Evolutionary conservation across 2,888 invertebrate genomes (phyloP).

Genomic region (Orthonychiurus folsomi): DNA sequence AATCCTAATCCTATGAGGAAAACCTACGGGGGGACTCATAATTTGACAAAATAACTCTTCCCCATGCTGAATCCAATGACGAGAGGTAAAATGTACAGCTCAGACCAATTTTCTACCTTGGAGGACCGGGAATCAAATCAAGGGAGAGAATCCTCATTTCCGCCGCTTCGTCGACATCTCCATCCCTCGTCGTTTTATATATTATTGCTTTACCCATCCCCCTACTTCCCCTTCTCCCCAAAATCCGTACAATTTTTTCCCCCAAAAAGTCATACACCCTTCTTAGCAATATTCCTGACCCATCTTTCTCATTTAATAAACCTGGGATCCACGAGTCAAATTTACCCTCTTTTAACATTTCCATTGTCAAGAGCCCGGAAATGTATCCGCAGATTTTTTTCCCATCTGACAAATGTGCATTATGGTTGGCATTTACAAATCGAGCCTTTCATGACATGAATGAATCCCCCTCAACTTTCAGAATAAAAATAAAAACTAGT

Average conservation of each 20-base stretch:
- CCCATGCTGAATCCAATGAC: no score
- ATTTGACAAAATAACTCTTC: background rate
- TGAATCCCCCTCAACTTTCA: no score
- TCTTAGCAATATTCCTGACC: background rate
- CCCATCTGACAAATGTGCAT: no score
- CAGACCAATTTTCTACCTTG: conserved; percentile 14
- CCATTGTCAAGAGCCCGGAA: no score
- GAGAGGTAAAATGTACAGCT: background rate
- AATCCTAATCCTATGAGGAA: no score
- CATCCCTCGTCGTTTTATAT: conserved; percentile 18
- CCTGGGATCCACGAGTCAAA: no score
- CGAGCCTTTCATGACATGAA: no score
- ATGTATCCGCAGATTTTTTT: no score
- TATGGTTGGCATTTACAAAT: no score
- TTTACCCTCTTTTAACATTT: no score
- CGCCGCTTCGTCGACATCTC: no score
- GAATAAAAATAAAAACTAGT: no score
- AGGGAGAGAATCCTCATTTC: conserved; percentile 25
- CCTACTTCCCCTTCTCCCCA: background rate
- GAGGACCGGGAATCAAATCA: conserved; percentile 21
- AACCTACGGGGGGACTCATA: background rate
- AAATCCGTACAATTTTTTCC: background rate
- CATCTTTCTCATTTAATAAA: background rate
- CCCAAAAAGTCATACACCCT: background rate
- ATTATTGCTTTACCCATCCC: conserved; percentile 7